Percentiles rank a stretch among this genome's conserved stretches.
phyloP scores from a whole-genome alignment of 2,113 vertebrate species.

The Vicugna pacos region DNA sequence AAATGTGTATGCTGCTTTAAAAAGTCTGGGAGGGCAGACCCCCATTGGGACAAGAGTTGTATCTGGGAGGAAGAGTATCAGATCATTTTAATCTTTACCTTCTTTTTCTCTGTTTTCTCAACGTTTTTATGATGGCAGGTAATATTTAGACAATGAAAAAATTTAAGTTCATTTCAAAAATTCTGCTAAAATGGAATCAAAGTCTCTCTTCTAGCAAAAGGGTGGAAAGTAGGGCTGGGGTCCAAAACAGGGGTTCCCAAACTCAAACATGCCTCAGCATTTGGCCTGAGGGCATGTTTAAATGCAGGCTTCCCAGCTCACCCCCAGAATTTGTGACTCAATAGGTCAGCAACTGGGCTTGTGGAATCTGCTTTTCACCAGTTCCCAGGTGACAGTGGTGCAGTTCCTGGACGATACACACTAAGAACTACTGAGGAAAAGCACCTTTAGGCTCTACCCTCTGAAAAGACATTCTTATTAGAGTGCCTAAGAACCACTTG shows the following conservation, averaged over 20 bases:
- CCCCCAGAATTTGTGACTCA: neutral
- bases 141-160: neutral
- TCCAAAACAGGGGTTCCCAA: neutral
- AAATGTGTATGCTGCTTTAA: neutral
- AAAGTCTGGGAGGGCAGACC: neutral
- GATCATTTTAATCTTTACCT: neutral
- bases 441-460: neutral
- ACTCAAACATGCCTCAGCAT: rapidly evolving
- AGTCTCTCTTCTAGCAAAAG: neutral
- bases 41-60: neutral
- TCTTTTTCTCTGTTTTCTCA: neutral
- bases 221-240: neutral
- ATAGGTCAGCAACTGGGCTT: neutral
- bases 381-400: rapidly evolving
- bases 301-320: too few relatives aligned
- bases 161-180: neutral
- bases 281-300: neutral
- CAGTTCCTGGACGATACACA: neutral
- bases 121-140: neutral
- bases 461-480: neutral
- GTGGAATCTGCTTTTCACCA: neutral
- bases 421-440: neutral
- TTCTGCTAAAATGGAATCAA: neutral
- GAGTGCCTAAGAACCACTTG: neutral
- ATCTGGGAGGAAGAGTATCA: neutral